Evolutionary conservation across 1,140 invertebrate species (phyloP).

Genomic region (Drosophila azteca): DNA sequence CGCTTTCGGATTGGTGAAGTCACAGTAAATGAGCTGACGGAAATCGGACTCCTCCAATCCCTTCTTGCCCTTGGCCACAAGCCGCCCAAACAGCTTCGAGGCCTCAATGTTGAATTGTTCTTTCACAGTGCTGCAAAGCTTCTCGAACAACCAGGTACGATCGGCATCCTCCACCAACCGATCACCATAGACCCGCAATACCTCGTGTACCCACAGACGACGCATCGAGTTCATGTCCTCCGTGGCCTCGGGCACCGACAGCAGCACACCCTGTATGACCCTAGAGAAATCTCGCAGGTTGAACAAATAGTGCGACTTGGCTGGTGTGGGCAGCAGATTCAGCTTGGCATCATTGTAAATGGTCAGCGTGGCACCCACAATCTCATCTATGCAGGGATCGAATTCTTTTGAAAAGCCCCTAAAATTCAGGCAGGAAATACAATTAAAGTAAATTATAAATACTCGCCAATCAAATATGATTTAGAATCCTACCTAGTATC

Average conservation of each 20-base stretch:
- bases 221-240: slow-evolving; percentile 95
- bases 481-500: slow-evolving; percentile 88
- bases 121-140: slow-evolving; percentile 86
- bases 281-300: slow-evolving; percentile 97
- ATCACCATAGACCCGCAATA: slow-evolving; percentile 96
- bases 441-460: neutral
- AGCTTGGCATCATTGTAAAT: slow-evolving; percentile 93
- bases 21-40: slow-evolving; percentile 95
- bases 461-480: neutral
- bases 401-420: slow-evolving; percentile 98
- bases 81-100: slow-evolving; percentile 53
- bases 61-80: slow-evolving; percentile 81
- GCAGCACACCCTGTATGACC: slow-evolving; percentile 95
- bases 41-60: slow-evolving; percentile 86
- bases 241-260: slow-evolving; percentile 96
- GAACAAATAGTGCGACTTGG: slow-evolving; percentile 97
- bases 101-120: slow-evolving; percentile 84
- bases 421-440: slow-evolving; percentile 5
- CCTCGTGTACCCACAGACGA: slow-evolving; percentile 97
- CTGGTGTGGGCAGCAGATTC: slow-evolving; percentile 94
- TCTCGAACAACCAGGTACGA: slow-evolving; percentile 91
- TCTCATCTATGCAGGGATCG: slow-evolving; percentile 95
- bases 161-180: slow-evolving; percentile 93
- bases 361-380: slow-evolving; percentile 93
- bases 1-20: slow-evolving; percentile 97